A percentile compares a stretch with the other conserved stretches of the same genome.
These are phyloP conservation scores for Noctua janthe DNA, from an alignment of 2,888 invertebrate species.

Conservation along the genomic window DNA sequence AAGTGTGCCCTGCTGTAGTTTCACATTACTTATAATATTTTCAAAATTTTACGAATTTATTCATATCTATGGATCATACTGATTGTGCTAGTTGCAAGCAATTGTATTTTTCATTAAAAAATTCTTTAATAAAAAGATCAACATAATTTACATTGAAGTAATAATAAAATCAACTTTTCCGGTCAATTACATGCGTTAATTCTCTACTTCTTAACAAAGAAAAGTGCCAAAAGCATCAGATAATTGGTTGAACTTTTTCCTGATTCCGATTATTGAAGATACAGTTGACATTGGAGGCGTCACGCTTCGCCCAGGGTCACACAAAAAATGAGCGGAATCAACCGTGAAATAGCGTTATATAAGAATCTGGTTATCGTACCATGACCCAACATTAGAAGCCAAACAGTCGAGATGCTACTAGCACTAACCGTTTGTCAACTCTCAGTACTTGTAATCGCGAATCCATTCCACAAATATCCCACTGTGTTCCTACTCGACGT, in stretches of 20 bases:
- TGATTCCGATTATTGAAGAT: constrained; percentile 71
- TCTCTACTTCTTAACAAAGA: constrained; percentile 18
- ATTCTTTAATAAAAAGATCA: not conserved
- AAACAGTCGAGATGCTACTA: constrained; percentile 80
- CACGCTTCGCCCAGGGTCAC: constrained; percentile 80
- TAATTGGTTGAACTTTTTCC: constrained; percentile 70
- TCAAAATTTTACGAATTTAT: too few species aligned
- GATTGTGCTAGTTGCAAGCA: too few species aligned
- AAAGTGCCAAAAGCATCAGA: constrained; percentile 42
- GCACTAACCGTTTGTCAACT: constrained; percentile 72
- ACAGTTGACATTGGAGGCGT: constrained; percentile 80
- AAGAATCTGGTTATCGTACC: constrained; percentile 83
- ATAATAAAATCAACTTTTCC: not conserved
- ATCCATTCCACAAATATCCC: constrained; percentile 86
- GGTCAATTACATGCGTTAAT: not conserved
- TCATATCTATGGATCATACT: too few species aligned
- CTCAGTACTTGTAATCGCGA: constrained; percentile 72
- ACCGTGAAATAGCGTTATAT: constrained; percentile 86
- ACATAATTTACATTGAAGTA: not conserved
- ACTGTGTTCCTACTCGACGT: constrained; percentile 85
- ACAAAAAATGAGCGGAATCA: constrained; percentile 81
- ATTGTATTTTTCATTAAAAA: too few species aligned
- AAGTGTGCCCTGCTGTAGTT: too few species aligned
- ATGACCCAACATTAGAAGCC: constrained; percentile 77
- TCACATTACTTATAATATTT: too few species aligned